Evolutionary conservation across 1,140 invertebrate species (phyloP), one percentile per base, ranked within the genome.

Genomic region (Leptinotarsa lineolata): DNA sequence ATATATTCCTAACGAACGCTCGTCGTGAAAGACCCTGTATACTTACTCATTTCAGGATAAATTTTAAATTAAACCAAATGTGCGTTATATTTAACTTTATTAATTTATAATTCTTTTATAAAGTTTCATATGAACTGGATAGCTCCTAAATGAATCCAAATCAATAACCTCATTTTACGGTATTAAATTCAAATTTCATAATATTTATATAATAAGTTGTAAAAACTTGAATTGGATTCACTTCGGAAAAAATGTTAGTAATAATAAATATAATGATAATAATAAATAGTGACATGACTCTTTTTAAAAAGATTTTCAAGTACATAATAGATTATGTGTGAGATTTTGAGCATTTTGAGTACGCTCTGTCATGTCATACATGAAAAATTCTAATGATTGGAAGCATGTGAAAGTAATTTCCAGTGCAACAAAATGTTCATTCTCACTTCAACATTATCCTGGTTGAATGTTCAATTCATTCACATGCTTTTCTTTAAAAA

Each of bases 11-110:
- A n/a, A n/a, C n/a, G n/a, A n/a, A n/a, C n/a, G n/a, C n/a, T n/a
- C n/a, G n/a, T n/a, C n/a, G n/a, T n/a, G n/a, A n/a, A n/a, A n/a
- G n/a, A n/a, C n/a, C n/a, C n/a, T n/a, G n/a, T n/a, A 39, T 39
- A 39, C 8, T 39, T 39, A 39, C 30, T 39, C 30, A 39, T 39
- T 39, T 39, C 30, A 39, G 30, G 8, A 39, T 11, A 0, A 11
- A 39, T 54, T 54, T 54, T 15, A 54, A 54, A 54, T 54, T 16
- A n/a, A 54, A 54, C 16, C 48, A 54, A 68, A 77, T 76, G 77
- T 84, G 80, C 80, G 82, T 84, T 84, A 83, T 83, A 83, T 82
- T 84, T 81, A 84, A 84, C 83, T 84, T 84, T 84, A 84, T 84
- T 84, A 80, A 82, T 84, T 83, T 83, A 82, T 83, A 83, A 83